A percentile compares a stretch with the other conserved stretches of the same genome.
Conservation (phyloP, 2,888 invertebrate genomes). For the Norana najaformis region DNA sequence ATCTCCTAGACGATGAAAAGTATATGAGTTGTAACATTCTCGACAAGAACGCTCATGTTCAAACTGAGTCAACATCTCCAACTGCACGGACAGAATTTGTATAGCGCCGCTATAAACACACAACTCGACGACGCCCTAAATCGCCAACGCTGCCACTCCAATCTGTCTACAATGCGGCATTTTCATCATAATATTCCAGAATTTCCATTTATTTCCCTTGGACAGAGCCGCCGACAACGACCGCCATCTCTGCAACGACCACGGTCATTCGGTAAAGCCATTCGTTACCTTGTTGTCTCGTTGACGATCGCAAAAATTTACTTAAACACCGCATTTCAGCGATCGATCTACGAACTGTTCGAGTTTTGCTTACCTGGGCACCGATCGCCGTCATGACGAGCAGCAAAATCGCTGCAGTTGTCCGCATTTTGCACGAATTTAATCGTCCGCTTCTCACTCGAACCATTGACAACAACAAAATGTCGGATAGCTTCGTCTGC, state of each 20-base stretch:
- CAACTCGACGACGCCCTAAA: not conserved
- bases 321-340: not conserved
- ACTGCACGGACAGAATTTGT: not conserved
- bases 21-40: not conserved
- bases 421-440: slow-evolving; percentile 15
- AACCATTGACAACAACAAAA: not conserved
- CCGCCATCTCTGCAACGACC: not conserved
- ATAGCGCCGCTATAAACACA: not conserved
- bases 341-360: not conserved
- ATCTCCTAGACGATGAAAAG: too few relatives aligned
- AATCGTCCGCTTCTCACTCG: not conserved
- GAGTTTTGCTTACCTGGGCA: not conserved
- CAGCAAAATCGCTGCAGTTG: slow-evolving; percentile 15
- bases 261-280: not conserved
- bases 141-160: not conserved
- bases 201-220: not conserved
- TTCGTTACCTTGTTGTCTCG: not conserved
- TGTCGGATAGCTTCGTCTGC: not conserved
- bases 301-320: not conserved
- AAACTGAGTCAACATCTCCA: not conserved
- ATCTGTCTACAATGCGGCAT: not conserved
- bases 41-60: not conserved
- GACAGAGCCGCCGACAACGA: not conserved
- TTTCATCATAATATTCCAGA: not conserved
- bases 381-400: not conserved